These are phyloP conservation scores for Todiramphus chloris DNA, from an alignment of 2,113 vertebrate genomes.

Conservation along the genomic window DNA sequence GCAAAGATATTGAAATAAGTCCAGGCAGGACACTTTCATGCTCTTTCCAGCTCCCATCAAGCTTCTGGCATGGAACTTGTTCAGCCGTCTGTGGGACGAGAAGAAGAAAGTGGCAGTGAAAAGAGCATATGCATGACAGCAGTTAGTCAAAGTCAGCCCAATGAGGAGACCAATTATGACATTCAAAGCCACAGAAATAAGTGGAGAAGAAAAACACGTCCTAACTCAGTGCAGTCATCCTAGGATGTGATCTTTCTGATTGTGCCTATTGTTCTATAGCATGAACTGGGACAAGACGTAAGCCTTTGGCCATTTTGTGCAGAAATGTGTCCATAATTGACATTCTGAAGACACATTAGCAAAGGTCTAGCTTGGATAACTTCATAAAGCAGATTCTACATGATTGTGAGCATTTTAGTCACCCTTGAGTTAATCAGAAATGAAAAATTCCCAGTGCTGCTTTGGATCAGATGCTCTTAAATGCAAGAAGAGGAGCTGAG, in stretches of 20 bases:
- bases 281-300: not conserved
- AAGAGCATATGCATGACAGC: not conserved
- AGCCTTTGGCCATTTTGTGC: not conserved
- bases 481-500: not conserved
- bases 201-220: not conserved
- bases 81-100: not conserved
- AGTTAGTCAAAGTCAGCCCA: not conserved
- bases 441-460: not conserved
- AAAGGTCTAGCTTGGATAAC: not conserved
- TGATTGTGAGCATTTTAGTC: not conserved
- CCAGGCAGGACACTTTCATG: conserved; percentile 26
- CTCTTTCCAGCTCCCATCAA: conserved; percentile 37
- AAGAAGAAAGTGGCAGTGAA: not conserved
- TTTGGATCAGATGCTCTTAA: not conserved
- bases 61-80: conserved; percentile 17
- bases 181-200: not conserved
- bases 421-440: not conserved
- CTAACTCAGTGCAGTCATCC: not conserved
- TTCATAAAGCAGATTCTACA: not conserved
- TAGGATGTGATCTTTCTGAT: not conserved
- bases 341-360: not conserved
- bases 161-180: not conserved
- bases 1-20: conserved; percentile 13
- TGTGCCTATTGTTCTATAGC: not conserved
- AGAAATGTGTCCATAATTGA: not conserved